Percentiles rank a stretch among this genome's conserved stretches.
Conservation (phyloP, 2,113 vertebrate genomes). For the Enhydra lutris region DNA sequence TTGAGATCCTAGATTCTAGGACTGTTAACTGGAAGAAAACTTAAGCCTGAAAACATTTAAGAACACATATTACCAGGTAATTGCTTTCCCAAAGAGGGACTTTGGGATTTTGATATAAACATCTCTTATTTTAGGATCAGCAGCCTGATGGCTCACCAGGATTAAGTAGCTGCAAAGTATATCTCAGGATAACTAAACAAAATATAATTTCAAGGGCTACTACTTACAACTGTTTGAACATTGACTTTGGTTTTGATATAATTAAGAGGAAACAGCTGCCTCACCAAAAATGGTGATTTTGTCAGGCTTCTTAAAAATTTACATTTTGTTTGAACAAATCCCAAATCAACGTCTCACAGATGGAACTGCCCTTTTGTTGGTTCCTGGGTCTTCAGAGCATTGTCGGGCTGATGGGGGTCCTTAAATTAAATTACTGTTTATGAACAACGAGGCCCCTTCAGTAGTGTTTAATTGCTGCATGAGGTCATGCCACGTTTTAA, state of each 20-base stretch:
- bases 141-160: background rate
- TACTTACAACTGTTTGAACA: background rate
- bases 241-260: background rate
- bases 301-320: background rate
- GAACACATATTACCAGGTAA: background rate
- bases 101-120: background rate
- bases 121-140: background rate
- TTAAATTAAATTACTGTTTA: background rate
- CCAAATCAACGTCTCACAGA: background rate
- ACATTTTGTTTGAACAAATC: constrained; percentile 17
- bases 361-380: background rate
- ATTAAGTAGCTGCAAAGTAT: background rate
- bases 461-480: background rate
- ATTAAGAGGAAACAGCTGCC: constrained; percentile 25
- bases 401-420: background rate
- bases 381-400: background rate
- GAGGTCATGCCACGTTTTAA: background rate
- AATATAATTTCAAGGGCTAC: background rate
- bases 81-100: background rate
- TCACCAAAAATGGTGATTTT: background rate
- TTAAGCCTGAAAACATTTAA: background rate
- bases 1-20: background rate
- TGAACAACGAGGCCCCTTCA: background rate
- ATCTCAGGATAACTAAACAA: background rate
- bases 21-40: background rate